These are phyloP conservation scores for Drosophila athabasca DNA, from an alignment of 1,140 invertebrate genomes.

Conservation along the genomic window DNA sequence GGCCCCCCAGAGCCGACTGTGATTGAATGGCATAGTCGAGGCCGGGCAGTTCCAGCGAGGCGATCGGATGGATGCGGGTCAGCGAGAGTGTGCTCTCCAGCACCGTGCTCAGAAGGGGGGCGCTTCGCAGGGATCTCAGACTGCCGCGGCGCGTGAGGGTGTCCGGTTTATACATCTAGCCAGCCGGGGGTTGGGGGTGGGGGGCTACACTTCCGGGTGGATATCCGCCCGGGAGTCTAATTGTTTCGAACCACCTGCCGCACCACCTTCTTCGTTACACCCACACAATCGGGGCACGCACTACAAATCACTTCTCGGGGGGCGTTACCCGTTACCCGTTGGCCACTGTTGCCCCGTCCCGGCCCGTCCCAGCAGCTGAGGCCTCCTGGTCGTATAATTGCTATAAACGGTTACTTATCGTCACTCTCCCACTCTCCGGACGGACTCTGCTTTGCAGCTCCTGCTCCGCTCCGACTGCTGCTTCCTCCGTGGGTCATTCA, in stretches of 20 bases:
- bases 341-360: too few species aligned
- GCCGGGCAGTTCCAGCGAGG: constrained; percentile 81
- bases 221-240: not conserved
- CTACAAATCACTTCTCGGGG: too few species aligned
- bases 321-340: too few species aligned
- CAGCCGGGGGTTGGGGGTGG: not conserved
- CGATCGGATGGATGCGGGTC: constrained; percentile 82
- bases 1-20: constrained; percentile 65
- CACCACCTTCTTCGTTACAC: too few species aligned
- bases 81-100: constrained; percentile 81
- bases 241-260: too few species aligned
- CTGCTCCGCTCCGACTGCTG: too few species aligned
- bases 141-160: constrained; percentile 80
- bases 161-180: constrained; percentile 82
- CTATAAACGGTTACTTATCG: too few species aligned
- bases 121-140: constrained; percentile 83
- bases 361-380: too few species aligned
- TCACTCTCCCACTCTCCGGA: too few species aligned
- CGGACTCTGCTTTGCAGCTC: too few species aligned
- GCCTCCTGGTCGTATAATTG: too few species aligned
- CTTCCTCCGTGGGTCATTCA: not conserved
- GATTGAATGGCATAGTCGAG: constrained; percentile 81
- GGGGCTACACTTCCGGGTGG: constrained; percentile 2
- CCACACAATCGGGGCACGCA: too few species aligned
- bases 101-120: constrained; percentile 79